Conservation (phyloP, 1,140 invertebrate species). For the Tenebrio molitor region DNA sequence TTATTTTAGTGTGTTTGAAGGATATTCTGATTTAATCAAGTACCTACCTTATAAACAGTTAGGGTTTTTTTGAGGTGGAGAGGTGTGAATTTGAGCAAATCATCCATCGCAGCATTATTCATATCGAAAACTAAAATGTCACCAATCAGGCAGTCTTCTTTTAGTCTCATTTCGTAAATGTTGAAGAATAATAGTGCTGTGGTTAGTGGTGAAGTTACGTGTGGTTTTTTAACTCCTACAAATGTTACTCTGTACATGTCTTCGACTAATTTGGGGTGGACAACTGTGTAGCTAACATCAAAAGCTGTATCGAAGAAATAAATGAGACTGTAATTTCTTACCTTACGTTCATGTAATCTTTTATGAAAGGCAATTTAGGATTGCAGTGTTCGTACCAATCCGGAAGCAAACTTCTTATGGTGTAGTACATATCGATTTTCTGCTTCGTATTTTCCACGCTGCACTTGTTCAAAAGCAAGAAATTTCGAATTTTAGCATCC, state of each 20-base stretch:
- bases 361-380: neutral
- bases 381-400: slow-evolving; percentile 15
- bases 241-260: neutral
- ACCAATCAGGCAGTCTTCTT: neutral
- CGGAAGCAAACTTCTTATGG: slow-evolving; percentile 13
- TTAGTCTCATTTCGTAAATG: neutral
- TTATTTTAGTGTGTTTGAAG: no score
- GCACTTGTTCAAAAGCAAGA: neutral
- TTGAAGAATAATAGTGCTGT: no score
- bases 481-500: neutral
- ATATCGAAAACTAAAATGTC: neutral
- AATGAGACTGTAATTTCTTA: no score
- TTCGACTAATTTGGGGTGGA: no score
- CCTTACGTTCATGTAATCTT: neutral
- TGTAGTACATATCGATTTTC: slow-evolving; percentile 46
- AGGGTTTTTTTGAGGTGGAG: neutral
- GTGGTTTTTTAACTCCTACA: neutral
- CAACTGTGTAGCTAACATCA: no score
- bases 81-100: neutral
- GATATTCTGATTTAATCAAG: no score
- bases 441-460: slow-evolving; percentile 42
- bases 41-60: neutral
- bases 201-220: no score
- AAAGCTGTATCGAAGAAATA: no score
- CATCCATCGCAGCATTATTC: neutral